Evolutionary conservation across 2,888 invertebrate species (phyloP), one percentile per base, ranked within the genome.

Genomic region (Caenorhabditis virilis): DNA sequence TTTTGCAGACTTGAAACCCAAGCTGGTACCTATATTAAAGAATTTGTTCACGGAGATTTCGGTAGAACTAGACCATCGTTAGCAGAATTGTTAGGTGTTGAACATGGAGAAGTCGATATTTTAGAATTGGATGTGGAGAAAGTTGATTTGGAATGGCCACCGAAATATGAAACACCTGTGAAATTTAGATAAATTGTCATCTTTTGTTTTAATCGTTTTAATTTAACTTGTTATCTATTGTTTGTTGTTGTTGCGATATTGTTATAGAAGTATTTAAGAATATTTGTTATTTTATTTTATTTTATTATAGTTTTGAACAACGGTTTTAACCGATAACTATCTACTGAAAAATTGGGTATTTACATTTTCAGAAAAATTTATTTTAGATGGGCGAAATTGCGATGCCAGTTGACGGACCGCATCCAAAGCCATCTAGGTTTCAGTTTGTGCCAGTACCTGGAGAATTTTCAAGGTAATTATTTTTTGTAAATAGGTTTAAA

Each of bases 31-130:
- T 98, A 98, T 84, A 89, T 98, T 1, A 98, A 98, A 85, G 97
- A 98, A 86, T 92, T 97, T 86, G 91, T 92, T 20, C 94, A 97
- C 85, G 93, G 95, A 2, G 97, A 98, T 86, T 91, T 95, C 83
- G 91, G 92, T 1, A 87, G 97, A 73, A 93, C 94, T 0, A 84
- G 83, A 11, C 97, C 97, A 22, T 81, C 78, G 2, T 47, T 82
- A 0, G 85, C 88, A 0, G 87, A 88, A 20, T 85, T 92, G 39
- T 85, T 93, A 35, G 88, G 88, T 0, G 85, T 86, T 26, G 87
- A 88, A 26, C 65, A 72, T 38, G 76, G 76, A 42, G 76, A 76
- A 51, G 63, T 91, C 6, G 97, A 97, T 84, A 91, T 98, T 74
- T 86, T 93, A n/a, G 91, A 93, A 33, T 86, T 97, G 6, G 95